Percentiles rank a stretch among this genome's conserved stretches.
Evolutionary conservation across 2,797 vertebrate species (phyloP).

Genomic region (Pteronotus mesoamericanus): DNA sequence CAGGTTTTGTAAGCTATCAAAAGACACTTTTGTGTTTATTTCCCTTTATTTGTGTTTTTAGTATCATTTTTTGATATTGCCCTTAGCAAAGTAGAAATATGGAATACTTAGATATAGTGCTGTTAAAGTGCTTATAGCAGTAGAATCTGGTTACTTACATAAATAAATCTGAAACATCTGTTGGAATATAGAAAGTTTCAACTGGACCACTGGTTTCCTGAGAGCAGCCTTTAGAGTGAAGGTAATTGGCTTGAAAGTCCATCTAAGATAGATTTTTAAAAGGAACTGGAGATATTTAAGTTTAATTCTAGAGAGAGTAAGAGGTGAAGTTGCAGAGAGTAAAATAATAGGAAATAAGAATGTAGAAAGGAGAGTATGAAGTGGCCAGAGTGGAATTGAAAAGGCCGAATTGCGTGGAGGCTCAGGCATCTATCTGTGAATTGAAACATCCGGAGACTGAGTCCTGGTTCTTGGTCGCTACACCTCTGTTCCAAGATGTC

Average conservation of each 20-base stretch:
- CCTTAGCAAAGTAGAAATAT: conserved; percentile 41
- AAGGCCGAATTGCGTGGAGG: not conserved
- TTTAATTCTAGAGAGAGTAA: conserved; percentile 2
- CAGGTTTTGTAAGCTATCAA: conserved; percentile 53
- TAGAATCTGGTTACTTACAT: not conserved
- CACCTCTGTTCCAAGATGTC: not conserved
- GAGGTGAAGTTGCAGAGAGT: not conserved
- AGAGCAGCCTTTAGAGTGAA: not conserved
- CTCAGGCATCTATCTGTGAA: not conserved
- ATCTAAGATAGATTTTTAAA: not conserved
- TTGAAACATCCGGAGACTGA: not conserved
- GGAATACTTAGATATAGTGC: not conserved
- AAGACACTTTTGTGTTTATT: conserved; percentile 40
- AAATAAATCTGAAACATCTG: conserved; percentile 18
- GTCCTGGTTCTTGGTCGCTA: not conserved
- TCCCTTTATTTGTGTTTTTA: conserved; percentile 55
- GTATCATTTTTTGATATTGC: conserved; percentile 22
- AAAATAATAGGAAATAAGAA: not conserved
- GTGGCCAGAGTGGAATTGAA: not conserved
- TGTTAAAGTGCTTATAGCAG: not conserved
- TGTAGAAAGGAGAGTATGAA: not conserved
- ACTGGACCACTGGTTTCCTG: not conserved
- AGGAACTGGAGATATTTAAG: not conserved
- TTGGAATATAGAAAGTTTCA: not conserved
- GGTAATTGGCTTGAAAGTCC: not conserved